A percentile compares a stretch with the other conserved stretches of the same genome.
Conservation (phyloP, 1,140 invertebrate genomes). For the Acyrthosiphon pisum region DNA sequence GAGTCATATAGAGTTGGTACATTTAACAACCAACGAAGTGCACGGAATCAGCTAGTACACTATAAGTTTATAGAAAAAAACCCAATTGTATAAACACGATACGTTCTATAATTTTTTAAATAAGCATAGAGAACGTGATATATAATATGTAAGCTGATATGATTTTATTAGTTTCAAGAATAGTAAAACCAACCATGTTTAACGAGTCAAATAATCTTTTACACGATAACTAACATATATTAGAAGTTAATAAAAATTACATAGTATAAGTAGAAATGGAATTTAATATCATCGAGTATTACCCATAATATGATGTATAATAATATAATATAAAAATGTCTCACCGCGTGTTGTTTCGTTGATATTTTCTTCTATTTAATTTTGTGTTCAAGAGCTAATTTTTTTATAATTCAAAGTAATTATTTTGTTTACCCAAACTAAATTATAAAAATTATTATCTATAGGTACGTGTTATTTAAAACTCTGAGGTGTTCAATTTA, state of each 20-base stretch:
- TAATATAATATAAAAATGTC: neutral
- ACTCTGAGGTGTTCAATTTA: neutral
- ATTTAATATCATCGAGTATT: neutral
- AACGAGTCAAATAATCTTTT: neutral
- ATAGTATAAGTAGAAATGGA: slow-evolving; percentile 9
- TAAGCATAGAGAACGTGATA: neutral
- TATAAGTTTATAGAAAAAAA: neutral
- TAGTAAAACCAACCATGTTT: neutral
- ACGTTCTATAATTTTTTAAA: neutral
- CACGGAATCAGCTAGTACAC: too few relatives aligned
- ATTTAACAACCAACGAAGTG: too few relatives aligned
- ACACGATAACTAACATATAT: neutral
- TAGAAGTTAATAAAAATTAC: neutral
- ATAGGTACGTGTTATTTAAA: neutral
- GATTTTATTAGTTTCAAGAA: slow-evolving; percentile 6
- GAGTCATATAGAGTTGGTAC: too few relatives aligned
- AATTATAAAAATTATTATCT: neutral
- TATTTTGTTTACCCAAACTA: neutral
- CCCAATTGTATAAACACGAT: neutral
- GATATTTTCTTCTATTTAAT: neutral
- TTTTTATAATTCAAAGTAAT: neutral
- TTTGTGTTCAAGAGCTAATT: neutral
- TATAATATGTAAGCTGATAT: neutral
- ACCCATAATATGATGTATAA: neutral
- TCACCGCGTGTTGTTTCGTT: neutral